phyloP scores from a whole-genome alignment of 2,113 vertebrate genomes.

The Camarhynchus parvulus region DNA sequence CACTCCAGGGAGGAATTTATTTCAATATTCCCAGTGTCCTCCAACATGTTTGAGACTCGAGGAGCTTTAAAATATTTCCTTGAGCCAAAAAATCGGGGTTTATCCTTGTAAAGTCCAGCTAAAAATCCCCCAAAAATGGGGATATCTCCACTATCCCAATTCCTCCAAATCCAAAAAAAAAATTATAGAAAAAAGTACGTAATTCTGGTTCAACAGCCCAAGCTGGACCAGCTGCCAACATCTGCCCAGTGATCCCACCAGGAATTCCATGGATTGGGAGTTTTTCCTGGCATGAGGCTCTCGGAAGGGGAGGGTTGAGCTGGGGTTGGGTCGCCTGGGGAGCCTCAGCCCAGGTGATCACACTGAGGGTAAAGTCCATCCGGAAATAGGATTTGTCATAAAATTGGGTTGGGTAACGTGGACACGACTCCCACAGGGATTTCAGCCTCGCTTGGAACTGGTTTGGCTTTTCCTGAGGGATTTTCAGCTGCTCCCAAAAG shows the following conservation, averaged over 20 bases:
- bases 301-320: background rate
- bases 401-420: background rate
- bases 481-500: fast-evolving
- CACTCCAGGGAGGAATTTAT: fast-evolving
- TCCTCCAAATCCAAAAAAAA: background rate
- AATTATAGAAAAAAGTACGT: background rate
- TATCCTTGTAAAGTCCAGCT: background rate
- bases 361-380: background rate
- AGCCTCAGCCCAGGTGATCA: background rate
- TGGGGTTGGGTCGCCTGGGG: fast-evolving
- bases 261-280: fast-evolving
- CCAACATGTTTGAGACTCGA: fast-evolving
- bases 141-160: background rate
- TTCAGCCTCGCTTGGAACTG: background rate
- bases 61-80: background rate
- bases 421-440: fast-evolving
- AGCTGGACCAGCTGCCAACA: background rate
- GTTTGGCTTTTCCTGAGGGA: fast-evolving
- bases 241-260: background rate
- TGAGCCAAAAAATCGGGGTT: background rate
- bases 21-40: background rate
- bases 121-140: background rate
- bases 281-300: fast-evolving
- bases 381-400: background rate
- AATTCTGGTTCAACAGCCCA: background rate